Conservation (phyloP, 2,113 vertebrate species). For the Falco punctatus region DNA sequence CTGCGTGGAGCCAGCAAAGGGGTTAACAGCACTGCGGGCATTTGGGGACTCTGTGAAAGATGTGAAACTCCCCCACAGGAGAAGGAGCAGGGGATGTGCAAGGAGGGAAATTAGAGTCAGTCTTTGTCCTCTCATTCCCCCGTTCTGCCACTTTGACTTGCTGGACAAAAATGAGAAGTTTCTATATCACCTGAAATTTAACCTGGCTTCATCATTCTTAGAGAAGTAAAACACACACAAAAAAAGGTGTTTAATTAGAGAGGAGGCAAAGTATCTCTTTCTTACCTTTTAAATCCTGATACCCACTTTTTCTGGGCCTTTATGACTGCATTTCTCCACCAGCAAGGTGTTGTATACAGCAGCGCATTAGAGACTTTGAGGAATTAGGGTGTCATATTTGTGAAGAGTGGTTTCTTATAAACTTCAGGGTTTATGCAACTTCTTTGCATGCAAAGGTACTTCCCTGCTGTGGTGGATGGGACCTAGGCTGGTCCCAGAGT, state of each 20-base stretch:
- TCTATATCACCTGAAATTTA: not conserved
- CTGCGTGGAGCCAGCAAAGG: not conserved
- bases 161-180: not conserved
- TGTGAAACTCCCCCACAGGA: not conserved
- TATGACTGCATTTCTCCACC: not conserved
- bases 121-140: not conserved
- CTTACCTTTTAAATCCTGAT: not conserved
- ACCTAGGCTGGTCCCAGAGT: not conserved
- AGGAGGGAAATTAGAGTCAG: not conserved
- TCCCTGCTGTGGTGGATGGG: not conserved
- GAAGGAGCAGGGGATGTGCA: not conserved
- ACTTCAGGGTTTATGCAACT: not conserved
- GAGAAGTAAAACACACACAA: not conserved
- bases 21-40: not conserved
- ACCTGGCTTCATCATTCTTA: not conserved
- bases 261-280: not conserved
- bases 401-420: not conserved
- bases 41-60: not conserved
- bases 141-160: not conserved
- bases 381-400: too few species aligned
- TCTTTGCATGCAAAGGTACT: not conserved
- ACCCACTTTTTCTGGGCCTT: not conserved
- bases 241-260: not conserved
- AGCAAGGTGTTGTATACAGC: not conserved
- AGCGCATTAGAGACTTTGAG: fast-evolving